phyloP scores from a whole-genome alignment of 2,113 vertebrate genomes.

The Colistium nudipinnis region DNA sequence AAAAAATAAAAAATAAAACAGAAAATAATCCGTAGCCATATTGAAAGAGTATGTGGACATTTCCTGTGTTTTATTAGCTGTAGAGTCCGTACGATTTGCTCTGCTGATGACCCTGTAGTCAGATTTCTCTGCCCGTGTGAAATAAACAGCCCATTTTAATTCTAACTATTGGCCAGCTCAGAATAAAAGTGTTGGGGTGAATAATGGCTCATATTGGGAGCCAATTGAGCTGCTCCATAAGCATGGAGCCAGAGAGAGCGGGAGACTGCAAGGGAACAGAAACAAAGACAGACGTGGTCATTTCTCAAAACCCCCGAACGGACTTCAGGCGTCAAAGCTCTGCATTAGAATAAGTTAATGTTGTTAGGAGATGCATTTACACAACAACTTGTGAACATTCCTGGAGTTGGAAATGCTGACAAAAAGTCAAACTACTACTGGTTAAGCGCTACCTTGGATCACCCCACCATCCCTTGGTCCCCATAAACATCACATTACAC shows the following conservation, averaged over 20 bases:
- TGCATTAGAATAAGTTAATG: slow-evolving; percentile 39
- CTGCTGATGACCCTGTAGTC: slow-evolving; percentile 24
- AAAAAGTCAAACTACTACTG: slow-evolving; percentile 37
- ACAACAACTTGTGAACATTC: slow-evolving; percentile 1
- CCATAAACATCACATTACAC: slow-evolving; percentile 19
- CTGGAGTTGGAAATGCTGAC: slow-evolving; percentile 27
- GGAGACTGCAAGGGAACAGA: slow-evolving; percentile 29
- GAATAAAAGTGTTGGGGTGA: slow-evolving; percentile 63
- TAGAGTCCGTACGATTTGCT: slow-evolving; percentile 5
- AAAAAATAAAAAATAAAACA: not conserved
- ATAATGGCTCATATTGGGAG: slow-evolving; percentile 51
- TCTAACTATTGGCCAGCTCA: slow-evolving; percentile 52
- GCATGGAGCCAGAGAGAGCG: slow-evolving; percentile 50
- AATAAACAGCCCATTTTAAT: slow-evolving; percentile 58
- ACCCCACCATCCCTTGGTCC: slow-evolving; percentile 5
- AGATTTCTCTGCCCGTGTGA: slow-evolving; percentile 21
- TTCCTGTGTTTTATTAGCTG: not conserved
- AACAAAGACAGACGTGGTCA: slow-evolving; percentile 46
- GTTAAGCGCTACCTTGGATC: slow-evolving; percentile 14
- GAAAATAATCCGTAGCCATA: too few relatives aligned
- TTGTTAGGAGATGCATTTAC: slow-evolving; percentile 37
- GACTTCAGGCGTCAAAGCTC: slow-evolving; percentile 15
- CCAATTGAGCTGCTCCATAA: slow-evolving; percentile 57
- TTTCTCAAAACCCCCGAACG: slow-evolving; percentile 34
- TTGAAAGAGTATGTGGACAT: not conserved